A percentile compares a stretch with the other conserved stretches of the same genome.
These are phyloP conservation scores for Pteropus alecto DNA, from an alignment of 2,113 vertebrate species.

Conservation along the genomic window DNA sequence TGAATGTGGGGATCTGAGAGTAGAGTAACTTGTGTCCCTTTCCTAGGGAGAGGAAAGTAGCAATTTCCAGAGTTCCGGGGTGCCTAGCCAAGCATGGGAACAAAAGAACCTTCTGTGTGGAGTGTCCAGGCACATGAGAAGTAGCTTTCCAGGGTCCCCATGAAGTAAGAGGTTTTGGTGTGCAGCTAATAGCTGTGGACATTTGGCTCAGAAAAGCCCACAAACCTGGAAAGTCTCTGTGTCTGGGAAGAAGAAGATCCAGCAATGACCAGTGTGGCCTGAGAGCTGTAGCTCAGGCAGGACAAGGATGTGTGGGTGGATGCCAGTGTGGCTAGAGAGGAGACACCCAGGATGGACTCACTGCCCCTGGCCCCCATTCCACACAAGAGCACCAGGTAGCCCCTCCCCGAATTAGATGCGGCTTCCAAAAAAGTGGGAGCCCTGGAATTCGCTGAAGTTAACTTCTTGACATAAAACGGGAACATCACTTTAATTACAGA, in stretches of 20 bases:
- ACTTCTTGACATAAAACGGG: background rate
- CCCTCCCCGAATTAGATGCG: background rate
- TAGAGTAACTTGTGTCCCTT: background rate
- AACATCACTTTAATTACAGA: background rate
- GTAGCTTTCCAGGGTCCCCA: too few species aligned
- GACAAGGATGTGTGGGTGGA: background rate
- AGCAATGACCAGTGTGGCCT: background rate
- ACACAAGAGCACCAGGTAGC: too few species aligned
- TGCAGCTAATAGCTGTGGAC: background rate
- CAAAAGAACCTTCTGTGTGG: background rate
- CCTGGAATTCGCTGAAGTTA: background rate
- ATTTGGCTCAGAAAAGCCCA: background rate
- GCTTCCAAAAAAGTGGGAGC: background rate
- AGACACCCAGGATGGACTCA: rapidly evolving
- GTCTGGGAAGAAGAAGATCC: background rate
- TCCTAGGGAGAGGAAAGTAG: background rate
- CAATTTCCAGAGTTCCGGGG: background rate
- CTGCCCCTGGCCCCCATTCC: rapidly evolving
- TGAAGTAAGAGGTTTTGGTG: rapidly evolving
- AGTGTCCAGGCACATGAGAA: background rate
- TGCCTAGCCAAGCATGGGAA: background rate
- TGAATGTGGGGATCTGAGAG: background rate
- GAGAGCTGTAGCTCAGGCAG: background rate
- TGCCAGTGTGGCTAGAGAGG: background rate
- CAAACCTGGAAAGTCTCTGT: background rate